phyloP scores from a whole-genome alignment of 2,888 invertebrate genomes.

The Ophion ventricosus region DNA sequence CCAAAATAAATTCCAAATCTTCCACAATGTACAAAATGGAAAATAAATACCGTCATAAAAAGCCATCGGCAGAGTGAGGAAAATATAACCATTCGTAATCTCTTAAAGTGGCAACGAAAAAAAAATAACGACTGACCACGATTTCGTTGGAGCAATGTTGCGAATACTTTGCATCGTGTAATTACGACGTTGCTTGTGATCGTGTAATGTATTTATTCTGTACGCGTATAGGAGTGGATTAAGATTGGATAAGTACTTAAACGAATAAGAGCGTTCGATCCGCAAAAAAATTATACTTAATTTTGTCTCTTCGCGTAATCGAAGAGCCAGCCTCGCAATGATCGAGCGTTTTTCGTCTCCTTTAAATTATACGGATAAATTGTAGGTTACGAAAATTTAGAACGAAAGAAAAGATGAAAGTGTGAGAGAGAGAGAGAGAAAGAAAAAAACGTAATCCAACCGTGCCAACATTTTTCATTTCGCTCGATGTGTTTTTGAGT shows the following conservation, averaged over 20 bases:
- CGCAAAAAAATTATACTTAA: slow-evolving; percentile 51
- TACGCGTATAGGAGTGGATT: slow-evolving; percentile 38
- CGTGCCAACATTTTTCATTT: slow-evolving; percentile 73
- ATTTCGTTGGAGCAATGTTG: slow-evolving; percentile 1
- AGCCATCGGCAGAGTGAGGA: background rate
- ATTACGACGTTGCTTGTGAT: slow-evolving; percentile 21
- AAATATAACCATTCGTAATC: background rate
- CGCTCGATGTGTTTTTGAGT: slow-evolving; percentile 62
- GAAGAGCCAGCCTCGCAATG: slow-evolving; percentile 69
- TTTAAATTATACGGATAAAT: slow-evolving; percentile 61
- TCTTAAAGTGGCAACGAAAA: background rate
- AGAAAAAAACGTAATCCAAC: slow-evolving; percentile 42
- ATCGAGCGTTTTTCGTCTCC: slow-evolving; percentile 58
- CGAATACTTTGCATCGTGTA: slow-evolving; percentile 8
- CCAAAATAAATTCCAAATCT: background rate
- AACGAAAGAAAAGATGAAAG: slow-evolving; percentile 12
- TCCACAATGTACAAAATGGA: background rate
- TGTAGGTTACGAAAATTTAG: slow-evolving; percentile 63
- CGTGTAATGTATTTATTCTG: slow-evolving; percentile 46
- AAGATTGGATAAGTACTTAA: slow-evolving; percentile 72
- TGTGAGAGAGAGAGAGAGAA: slow-evolving; percentile 27
- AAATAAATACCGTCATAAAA: background rate
- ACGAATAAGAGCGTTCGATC: slow-evolving; percentile 58
- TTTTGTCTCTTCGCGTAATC: slow-evolving; percentile 58
- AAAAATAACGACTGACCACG: background rate